A percentile compares a stretch with the other conserved stretches of the same genome.
These are phyloP conservation scores for Melanerpes formicivorus DNA, from an alignment of 2,113 vertebrate genomes.

Conservation along the genomic window DNA sequence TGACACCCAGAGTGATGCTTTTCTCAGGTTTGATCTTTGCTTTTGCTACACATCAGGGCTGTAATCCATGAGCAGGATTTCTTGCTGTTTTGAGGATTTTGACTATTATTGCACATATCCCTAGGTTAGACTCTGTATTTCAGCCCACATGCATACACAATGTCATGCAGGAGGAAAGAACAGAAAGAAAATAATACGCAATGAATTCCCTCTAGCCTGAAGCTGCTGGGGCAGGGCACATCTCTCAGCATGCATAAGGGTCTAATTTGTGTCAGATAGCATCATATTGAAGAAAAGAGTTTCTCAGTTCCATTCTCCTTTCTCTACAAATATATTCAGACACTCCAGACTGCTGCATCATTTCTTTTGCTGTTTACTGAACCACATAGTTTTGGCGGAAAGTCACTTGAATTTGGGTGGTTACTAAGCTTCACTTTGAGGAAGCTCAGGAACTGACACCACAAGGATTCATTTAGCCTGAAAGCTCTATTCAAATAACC, in stretches of 20 bases:
- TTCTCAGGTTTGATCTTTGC: background rate
- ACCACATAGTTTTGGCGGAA: background rate
- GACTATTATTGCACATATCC: background rate
- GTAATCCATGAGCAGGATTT: background rate
- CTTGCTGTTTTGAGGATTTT: background rate
- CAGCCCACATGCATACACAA: background rate
- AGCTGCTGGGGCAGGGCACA: background rate
- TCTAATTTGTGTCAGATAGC: background rate
- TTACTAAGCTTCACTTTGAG: background rate
- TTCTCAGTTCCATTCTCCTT: background rate
- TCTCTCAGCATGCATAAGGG: background rate
- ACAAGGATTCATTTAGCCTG: background rate
- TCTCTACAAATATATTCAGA: background rate
- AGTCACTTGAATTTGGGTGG: background rate
- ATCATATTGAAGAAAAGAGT: background rate
- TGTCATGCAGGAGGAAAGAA: background rate
- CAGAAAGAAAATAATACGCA: background rate
- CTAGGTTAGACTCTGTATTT: background rate
- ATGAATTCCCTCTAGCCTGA: background rate
- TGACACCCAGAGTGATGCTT: background rate
- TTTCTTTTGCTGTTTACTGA: background rate
- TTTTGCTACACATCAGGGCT: background rate
- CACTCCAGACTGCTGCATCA: background rate
- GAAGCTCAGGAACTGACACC: background rate
- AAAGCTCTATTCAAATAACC: background rate